Evolutionary conservation across 2,113 vertebrate genomes (phyloP).

Genomic region (Megaleporinus macrocephalus): DNA sequence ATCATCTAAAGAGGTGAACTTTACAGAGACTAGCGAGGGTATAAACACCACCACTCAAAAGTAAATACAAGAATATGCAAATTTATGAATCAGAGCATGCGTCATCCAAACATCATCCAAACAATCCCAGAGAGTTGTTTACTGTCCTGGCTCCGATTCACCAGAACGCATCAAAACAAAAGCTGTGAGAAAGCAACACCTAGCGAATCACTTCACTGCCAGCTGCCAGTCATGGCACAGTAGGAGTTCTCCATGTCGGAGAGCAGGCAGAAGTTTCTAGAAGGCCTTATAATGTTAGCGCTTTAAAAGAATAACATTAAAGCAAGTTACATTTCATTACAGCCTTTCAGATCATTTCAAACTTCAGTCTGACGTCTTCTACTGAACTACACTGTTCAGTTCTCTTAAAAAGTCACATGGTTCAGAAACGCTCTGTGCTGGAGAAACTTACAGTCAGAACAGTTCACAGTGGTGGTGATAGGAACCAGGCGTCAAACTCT

Average conservation of each 20-base stretch:
- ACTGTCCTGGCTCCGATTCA: neutral
- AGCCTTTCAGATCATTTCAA: too few species aligned
- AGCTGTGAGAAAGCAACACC: conserved; percentile 4
- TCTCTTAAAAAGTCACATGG: too few species aligned
- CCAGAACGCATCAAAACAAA: neutral
- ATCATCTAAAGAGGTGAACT: neutral
- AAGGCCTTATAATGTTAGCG: neutral
- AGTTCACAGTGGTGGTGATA: too few species aligned
- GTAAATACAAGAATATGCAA: conserved; percentile 4
- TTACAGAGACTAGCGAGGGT: neutral
- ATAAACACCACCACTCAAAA: neutral
- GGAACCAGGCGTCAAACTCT: too few species aligned
- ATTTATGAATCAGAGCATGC: neutral
- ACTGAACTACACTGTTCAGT: too few species aligned
- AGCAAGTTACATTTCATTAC: too few species aligned
- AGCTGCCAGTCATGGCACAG: neutral
- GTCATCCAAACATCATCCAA: neutral
- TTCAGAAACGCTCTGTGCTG: too few species aligned
- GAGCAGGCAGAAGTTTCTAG: neutral
- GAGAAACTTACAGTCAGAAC: too few species aligned
- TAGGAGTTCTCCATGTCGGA: neutral
- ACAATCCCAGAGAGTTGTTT: neutral
- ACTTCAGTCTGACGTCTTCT: too few species aligned
- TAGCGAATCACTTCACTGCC: neutral
- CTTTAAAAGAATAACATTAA: neutral